Evolutionary conservation across 2,888 invertebrate species (phyloP).

Genomic region (Tortrix viridana): DNA sequence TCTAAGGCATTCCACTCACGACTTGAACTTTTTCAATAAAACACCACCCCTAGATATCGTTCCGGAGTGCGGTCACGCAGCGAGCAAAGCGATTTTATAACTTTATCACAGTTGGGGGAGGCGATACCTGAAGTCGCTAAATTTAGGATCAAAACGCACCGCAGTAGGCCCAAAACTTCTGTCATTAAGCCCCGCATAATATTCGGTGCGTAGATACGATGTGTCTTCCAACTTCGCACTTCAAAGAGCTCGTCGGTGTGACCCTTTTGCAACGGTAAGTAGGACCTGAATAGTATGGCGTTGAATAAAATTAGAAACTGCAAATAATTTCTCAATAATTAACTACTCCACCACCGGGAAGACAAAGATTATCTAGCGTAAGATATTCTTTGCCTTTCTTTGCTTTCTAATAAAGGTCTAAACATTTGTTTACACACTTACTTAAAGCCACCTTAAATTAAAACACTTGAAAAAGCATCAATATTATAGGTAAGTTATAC

Average conservation of each 20-base stretch:
- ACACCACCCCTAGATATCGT: conserved; percentile 68
- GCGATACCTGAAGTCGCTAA: conserved; percentile 61
- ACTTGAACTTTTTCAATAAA: conserved; percentile 82
- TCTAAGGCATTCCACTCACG: conserved; percentile 76
- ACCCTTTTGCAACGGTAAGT: conserved; percentile 10
- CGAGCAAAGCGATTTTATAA: conserved; percentile 77
- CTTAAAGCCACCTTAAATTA: too few relatives aligned
- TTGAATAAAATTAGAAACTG: neutral
- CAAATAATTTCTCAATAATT: neutral
- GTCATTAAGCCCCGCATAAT: conserved; percentile 42
- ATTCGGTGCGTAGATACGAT: conserved; percentile 30
- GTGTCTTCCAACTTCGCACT: conserved; percentile 31
- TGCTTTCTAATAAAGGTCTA: too few relatives aligned
- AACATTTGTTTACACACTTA: too few relatives aligned
- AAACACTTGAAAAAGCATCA: too few relatives aligned
- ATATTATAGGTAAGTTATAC: too few relatives aligned
- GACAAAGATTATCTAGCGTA: too few relatives aligned
- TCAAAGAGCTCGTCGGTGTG: conserved; percentile 18
- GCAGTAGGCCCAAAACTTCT: conserved; percentile 45
- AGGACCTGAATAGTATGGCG: neutral
- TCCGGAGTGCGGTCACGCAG: conserved; percentile 79
- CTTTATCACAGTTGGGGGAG: conserved; percentile 70
- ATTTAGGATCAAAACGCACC: conserved; percentile 37
- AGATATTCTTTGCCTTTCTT: too few relatives aligned
- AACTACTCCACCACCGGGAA: neutral